These are phyloP conservation scores for Littorina saxatilis DNA, from an alignment of 1,140 invertebrate genomes.

Conservation along the genomic window DNA sequence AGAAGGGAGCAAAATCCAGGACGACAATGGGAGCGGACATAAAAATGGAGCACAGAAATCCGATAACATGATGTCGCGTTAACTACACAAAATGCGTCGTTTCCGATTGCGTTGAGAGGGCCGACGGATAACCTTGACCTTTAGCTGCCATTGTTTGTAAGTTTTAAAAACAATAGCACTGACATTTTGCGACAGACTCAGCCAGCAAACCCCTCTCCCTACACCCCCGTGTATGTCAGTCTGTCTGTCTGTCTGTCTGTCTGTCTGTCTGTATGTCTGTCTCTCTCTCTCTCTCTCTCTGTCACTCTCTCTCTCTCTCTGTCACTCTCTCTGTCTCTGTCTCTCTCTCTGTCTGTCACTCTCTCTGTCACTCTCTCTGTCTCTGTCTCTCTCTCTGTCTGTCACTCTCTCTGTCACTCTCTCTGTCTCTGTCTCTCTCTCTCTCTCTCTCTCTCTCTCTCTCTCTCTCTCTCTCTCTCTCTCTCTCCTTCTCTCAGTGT, in stretches of 20 bases:
- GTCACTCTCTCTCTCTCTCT: neutral
- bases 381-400: neutral
- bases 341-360: neutral
- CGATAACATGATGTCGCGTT: too few relatives aligned
- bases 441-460: neutral
- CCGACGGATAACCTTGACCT: too few relatives aligned
- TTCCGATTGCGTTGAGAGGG: too few relatives aligned
- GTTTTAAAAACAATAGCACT: too few relatives aligned
- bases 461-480: neutral
- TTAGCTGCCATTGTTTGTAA: too few relatives aligned
- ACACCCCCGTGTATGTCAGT: neutral
- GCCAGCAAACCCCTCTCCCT: too few relatives aligned
- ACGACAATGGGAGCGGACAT: neutral
- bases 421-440: neutral
- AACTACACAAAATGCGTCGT: too few relatives aligned
- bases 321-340: neutral
- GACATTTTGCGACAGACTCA: too few relatives aligned
- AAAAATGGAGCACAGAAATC: too few relatives aligned
- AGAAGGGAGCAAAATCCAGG: neutral
- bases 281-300: slow-evolving; percentile 3
- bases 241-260: neutral
- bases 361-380: slow-evolving; percentile 1
- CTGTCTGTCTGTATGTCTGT: neutral
- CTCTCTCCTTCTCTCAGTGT: neutral
- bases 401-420: neutral